Conservation (phyloP, 2,797 vertebrate species). For the Sebastes melanostomus region DNA sequence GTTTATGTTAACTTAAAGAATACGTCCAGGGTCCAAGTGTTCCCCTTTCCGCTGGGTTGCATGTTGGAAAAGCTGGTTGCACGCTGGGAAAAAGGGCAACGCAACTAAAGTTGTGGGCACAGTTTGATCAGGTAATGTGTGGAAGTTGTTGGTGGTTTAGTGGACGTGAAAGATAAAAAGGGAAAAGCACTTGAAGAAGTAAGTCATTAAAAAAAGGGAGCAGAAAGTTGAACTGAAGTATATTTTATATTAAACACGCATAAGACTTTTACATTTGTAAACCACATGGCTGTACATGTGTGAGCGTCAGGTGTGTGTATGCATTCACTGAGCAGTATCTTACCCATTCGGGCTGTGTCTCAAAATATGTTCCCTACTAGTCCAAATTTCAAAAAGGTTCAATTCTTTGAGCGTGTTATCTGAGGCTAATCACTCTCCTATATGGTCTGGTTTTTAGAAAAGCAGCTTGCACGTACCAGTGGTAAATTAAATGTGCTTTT, state of each 20-base stretch:
- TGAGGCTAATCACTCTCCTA: neutral
- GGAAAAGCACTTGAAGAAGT: conserved; percentile 10
- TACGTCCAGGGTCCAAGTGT: conserved; percentile 54
- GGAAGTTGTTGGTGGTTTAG: neutral
- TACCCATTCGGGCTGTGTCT: conserved; percentile 5
- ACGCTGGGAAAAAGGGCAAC: conserved; percentile 15
- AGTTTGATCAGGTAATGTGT: conserved; percentile 23
- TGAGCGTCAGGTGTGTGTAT: conserved; percentile 18
- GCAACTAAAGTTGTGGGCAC: neutral
- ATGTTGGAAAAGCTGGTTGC: conserved; percentile 47
- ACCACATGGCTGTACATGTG: conserved; percentile 18
- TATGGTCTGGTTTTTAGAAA: conserved; percentile 19
- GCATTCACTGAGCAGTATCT: conserved; percentile 26
- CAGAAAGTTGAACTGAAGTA: conserved; percentile 16
- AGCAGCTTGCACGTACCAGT: conserved; percentile 18
- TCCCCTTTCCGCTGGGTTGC: conserved; percentile 25
- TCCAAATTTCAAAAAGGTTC: neutral
- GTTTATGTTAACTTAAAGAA: conserved; percentile 43
- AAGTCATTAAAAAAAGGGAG: conserved; percentile 13
- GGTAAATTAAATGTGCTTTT: conserved; percentile 25
- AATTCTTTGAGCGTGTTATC: neutral
- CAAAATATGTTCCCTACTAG: neutral
- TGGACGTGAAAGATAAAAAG: conserved; percentile 11
- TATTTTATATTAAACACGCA: conserved; percentile 48
- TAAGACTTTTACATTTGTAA: conserved; percentile 50